Evolutionary conservation across 2,888 invertebrate genomes (phyloP).

Genomic region (Rotaria socialis): DNA sequence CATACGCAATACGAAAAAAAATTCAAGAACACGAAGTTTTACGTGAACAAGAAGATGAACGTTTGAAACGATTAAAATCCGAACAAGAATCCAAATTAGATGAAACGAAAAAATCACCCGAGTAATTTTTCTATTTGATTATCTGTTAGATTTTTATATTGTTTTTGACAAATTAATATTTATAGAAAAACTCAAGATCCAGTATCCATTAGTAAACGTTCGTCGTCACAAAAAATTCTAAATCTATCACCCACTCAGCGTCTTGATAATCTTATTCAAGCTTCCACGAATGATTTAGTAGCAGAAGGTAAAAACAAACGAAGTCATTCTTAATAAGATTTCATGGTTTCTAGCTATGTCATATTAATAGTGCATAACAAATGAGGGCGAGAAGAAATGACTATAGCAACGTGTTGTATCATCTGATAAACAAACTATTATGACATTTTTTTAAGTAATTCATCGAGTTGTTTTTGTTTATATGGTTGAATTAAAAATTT

Average conservation of each 20-base stretch:
- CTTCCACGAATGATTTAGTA: background rate
- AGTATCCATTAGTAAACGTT: background rate
- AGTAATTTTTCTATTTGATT: background rate
- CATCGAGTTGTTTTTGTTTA: too few species aligned
- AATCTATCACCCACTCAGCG: constrained; percentile 15
- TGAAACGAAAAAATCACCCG: constrained; percentile 21
- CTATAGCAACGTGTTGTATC: too few species aligned
- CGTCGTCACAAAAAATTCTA: constrained; percentile 25
- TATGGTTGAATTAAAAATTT: too few species aligned
- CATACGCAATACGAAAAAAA: constrained; percentile 44
- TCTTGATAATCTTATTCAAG: constrained; percentile 26
- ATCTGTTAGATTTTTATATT: too few species aligned
- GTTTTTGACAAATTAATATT: background rate
- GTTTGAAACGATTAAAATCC: constrained; percentile 11
- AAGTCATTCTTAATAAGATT: background rate
- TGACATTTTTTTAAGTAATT: too few species aligned
- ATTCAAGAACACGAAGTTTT: constrained; percentile 40
- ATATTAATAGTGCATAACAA: too few species aligned
- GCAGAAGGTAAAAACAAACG: background rate
- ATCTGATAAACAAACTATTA: too few species aligned
- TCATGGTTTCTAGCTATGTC: too few species aligned
- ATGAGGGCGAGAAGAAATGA: too few species aligned
- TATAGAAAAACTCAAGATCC: background rate
- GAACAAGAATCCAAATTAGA: constrained; percentile 35
- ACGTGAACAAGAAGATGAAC: constrained; percentile 36